Evolutionary conservation across 64 coral and sea anemone species (phyloP).

Genomic region (Pachyseris speciosa): DNA sequence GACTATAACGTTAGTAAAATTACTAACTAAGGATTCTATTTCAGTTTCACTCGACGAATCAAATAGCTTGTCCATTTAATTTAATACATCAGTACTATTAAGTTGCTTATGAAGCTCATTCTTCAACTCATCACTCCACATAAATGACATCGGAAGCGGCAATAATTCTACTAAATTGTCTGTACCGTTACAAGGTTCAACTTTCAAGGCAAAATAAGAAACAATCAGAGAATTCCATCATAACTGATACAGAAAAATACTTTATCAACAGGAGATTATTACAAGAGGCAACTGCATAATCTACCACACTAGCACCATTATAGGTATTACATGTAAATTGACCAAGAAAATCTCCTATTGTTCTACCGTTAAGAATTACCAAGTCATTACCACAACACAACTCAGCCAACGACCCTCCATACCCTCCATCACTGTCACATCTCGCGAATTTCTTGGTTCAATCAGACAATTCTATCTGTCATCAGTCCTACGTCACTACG

Average conservation of each 20-base stretch:
- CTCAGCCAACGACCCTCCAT: slow-evolving; percentile 19
- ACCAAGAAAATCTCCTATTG: slow-evolving; percentile 18
- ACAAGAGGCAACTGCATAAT: slow-evolving; percentile 54
- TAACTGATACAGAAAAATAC: slow-evolving; percentile 32
- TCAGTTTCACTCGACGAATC: too few species aligned
- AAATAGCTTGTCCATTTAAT: slow-evolving; percentile 1
- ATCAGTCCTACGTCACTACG: too few species aligned
- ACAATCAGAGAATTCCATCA: not conserved
- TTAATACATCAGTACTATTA: not conserved
- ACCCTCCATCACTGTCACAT: not conserved
- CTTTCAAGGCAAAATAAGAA: not conserved
- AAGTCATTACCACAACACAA: slow-evolving; percentile 37
- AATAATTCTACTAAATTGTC: not conserved
- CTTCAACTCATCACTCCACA: slow-evolving; percentile 16
- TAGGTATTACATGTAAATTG: slow-evolving; percentile 50
- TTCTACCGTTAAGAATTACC: slow-evolving; percentile 35
- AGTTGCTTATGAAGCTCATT: not conserved
- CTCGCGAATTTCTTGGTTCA: not conserved
- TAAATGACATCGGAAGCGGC: slow-evolving; percentile 8
- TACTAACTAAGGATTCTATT: too few species aligned
- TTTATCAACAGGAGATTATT: slow-evolving; percentile 11
- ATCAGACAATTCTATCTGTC: not conserved
- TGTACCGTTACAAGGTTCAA: not conserved
- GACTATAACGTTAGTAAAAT: too few species aligned
- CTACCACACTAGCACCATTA: slow-evolving; percentile 40